Evolutionary conservation across 2,797 vertebrate genomes (phyloP), one percentile per base, ranked within the genome.

Genomic region (Myotis planiceps): DNA sequence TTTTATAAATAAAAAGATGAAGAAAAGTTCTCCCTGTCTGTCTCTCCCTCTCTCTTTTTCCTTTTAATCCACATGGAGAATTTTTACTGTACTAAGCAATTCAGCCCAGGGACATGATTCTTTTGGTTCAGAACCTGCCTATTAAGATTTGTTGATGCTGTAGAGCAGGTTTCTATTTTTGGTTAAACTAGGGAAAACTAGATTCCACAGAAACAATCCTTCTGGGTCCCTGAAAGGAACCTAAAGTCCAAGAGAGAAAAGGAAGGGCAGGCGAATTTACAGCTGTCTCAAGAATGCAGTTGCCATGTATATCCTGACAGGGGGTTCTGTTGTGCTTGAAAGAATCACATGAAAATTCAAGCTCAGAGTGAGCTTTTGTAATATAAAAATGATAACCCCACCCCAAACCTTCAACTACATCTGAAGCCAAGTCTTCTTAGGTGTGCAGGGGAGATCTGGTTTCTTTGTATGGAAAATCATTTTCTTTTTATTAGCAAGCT

Each of bases 81-180:
- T 45, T 96, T 96, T 86, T 86, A 47, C 23, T 75, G 21, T 76
- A 65, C 29, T 96, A 96, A 96, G 94, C 83, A 95, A 85, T 97
- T 97, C 58, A 85, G 37, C 7, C 71, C 76, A 49, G 63, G 45
- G 76, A 96, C 88, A 97, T 92, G 69, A 51, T n/a, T 78, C 47
- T 88, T 90, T 51, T 23, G 58, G 25, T 39, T 84, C 32, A 39
- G 55, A 81, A 87, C 69, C 27, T 92, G 51, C 19, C 65, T 84
- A 5, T 60, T 89, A 68, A 6, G 37, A 55, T 81, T 76, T 75
- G 23, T 8, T 47, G 34, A 58, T 74, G 42, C 32, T 25, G 29
- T 66, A 55, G 66, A 71, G 37, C 15, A 32, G 27, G 39, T 19
- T 81, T 82, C 39, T 68, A 27, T 49, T 66, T 68, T 5, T 27